These are phyloP conservation scores for Oreochromis tanganicae DNA, from an alignment of 2,113 vertebrate species.

Conservation along the genomic window DNA sequence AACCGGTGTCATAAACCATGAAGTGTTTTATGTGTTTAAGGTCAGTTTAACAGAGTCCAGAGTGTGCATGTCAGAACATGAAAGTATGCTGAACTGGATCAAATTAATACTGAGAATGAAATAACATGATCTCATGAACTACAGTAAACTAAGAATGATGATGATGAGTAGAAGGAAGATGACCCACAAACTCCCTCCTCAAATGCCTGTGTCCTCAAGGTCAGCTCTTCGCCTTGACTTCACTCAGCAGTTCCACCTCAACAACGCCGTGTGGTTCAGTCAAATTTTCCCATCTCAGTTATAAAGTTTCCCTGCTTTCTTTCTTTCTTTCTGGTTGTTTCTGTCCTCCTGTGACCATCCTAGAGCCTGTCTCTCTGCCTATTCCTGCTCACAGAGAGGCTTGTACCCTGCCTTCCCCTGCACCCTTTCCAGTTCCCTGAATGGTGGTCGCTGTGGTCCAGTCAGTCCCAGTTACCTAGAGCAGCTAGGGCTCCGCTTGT, in stretches of 20 bases:
- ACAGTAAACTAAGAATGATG: background rate
- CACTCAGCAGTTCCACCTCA: background rate
- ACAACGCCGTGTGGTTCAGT: rapidly evolving
- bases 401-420: no score
- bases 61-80: background rate
- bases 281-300: rapidly evolving
- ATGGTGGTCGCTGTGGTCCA: background rate
- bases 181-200: background rate
- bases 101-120: background rate
- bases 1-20: background rate
- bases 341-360: no score
- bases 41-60: background rate
- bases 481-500: background rate
- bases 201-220: background rate
- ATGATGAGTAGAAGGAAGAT: background rate
- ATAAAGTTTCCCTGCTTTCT: background rate
- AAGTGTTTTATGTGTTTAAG: background rate
- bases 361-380: no score
- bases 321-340: no score
- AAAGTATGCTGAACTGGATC: background rate
- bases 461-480: background rate
- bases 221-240: rapidly evolving
- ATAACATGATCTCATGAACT: rapidly evolving
- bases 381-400: no score
- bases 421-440: background rate